Evolutionary conservation across 1,140 invertebrate species (phyloP).

Genomic region (Tigriopus japonicus): DNA sequence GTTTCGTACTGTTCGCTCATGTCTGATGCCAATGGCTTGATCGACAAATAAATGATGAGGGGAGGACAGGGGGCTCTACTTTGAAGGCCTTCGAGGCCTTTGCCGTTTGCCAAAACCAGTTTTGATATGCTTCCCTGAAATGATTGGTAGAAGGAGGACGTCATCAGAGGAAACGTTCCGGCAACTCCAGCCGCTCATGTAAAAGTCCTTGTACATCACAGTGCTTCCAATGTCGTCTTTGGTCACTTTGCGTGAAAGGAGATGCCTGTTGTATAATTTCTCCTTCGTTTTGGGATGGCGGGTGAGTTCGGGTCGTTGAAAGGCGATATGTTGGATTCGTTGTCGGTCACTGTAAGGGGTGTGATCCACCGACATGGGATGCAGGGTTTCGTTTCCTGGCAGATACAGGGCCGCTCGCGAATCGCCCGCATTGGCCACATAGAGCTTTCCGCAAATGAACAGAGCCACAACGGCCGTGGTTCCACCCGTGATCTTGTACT

Average conservation of each 20-base stretch:
- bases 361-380: not conserved
- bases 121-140: not conserved
- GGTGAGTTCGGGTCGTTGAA: not conserved
- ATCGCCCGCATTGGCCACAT: slow-evolving; percentile 6
- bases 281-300: slow-evolving; percentile 4
- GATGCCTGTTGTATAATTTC: slow-evolving; percentile 2
- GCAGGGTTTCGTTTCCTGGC: not conserved
- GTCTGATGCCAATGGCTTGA: too few relatives aligned
- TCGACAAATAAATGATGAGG: too few relatives aligned
- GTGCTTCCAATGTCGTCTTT: slow-evolving; percentile 2
- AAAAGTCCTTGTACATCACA: slow-evolving; percentile 8
- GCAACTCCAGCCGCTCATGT: slow-evolving; percentile 4
- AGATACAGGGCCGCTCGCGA: not conserved
- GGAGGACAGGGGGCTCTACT: too few relatives aligned
- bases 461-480: not conserved
- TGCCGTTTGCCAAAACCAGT: too few relatives aligned
- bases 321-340: slow-evolving; percentile 7
- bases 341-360: not conserved
- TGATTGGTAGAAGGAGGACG: slow-evolving; percentile 1
- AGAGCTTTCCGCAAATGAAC: slow-evolving; percentile 5
- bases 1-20: too few relatives aligned
- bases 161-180: not conserved
- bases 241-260: not conserved
- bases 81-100: too few relatives aligned
- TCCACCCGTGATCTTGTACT: slow-evolving; percentile 1